phyloP scores from a whole-genome alignment of 2,888 invertebrate genomes.

The Pyralis farinalis region DNA sequence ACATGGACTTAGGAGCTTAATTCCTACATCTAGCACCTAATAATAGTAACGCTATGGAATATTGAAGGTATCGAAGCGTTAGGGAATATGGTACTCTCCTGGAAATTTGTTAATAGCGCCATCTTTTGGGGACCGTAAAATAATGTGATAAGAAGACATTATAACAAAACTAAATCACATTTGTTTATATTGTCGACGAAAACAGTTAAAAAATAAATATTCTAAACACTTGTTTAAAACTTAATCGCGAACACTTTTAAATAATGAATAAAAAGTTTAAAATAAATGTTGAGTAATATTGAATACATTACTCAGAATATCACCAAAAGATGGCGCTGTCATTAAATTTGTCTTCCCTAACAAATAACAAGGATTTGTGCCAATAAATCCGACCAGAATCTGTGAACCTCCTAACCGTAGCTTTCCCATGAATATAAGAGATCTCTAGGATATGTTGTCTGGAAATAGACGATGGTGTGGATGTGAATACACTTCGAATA shows the following conservation, averaged over 20 bases:
- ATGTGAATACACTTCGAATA: neutral
- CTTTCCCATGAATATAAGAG: conserved; percentile 22
- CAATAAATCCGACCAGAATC: neutral
- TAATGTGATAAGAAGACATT: too few species aligned
- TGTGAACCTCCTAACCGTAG: conserved; percentile 10
- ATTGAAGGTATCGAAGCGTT: neutral
- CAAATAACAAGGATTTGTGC: neutral
- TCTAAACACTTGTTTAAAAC: too few species aligned
- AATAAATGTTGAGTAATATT: too few species aligned
- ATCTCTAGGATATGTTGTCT: conserved; percentile 14
- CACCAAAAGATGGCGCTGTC: conserved; percentile 1
- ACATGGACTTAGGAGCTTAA: conserved; percentile 67
- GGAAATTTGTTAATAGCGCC: neutral
- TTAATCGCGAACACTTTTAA: too few species aligned
- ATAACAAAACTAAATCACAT: too few species aligned
- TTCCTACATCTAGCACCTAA: neutral
- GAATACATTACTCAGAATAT: too few species aligned
- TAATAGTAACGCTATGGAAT: too few species aligned
- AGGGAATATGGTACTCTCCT: neutral
- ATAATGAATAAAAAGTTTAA: too few species aligned
- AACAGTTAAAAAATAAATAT: too few species aligned
- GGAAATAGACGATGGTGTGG: conserved; percentile 1
- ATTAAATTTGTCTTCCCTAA: neutral
- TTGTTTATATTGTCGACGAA: too few species aligned
- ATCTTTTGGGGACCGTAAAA: neutral